Conservation (phyloP, 2,888 invertebrate species). For the Mesorhabditis spiculigera region DNA sequence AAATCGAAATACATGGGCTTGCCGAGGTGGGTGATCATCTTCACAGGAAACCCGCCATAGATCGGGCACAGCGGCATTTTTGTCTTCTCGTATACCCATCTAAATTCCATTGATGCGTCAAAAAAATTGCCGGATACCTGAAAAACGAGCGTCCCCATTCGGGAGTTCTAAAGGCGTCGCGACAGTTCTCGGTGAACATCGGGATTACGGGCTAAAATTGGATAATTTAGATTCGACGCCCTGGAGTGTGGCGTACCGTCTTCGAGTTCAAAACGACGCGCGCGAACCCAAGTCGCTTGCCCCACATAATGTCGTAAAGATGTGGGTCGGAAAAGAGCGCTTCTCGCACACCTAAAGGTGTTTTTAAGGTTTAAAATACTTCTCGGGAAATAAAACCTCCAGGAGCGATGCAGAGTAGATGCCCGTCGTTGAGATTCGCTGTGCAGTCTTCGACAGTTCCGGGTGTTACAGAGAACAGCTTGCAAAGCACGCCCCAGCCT, state of each 20-base stretch:
- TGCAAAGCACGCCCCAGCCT: slow-evolving; percentile 57
- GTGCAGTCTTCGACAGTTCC: slow-evolving; percentile 88
- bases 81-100: slow-evolving; percentile 78
- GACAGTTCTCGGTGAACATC: slow-evolving; percentile 89
- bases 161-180: slow-evolving; percentile 85
- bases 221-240: slow-evolving; percentile 8
- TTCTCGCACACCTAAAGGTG: slow-evolving; percentile 71
- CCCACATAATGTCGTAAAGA: slow-evolving; percentile 86
- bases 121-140: slow-evolving; percentile 5
- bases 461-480: slow-evolving; percentile 71
- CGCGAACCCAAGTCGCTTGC: slow-evolving; percentile 86
- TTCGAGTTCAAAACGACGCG: slow-evolving; percentile 89
- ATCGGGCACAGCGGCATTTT: slow-evolving; percentile 86
- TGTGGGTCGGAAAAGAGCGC: slow-evolving; percentile 86
- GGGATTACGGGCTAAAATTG: slow-evolving; percentile 80
- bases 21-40: slow-evolving; percentile 62
- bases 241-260: slow-evolving; percentile 69
- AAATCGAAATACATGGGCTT: slow-evolving; percentile 46
- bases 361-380: too few relatives aligned
- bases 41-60: slow-evolving; percentile 96
- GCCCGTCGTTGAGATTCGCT: slow-evolving; percentile 79
- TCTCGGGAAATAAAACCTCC: too few relatives aligned
- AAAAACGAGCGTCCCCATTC: slow-evolving; percentile 61
- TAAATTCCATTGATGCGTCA: slow-evolving; percentile 59
- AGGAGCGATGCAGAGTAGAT: slow-evolving; percentile 86